phyloP scores from a whole-genome alignment of 2,888 invertebrate genomes.

The Thecocarcelia acutangulata region DNA sequence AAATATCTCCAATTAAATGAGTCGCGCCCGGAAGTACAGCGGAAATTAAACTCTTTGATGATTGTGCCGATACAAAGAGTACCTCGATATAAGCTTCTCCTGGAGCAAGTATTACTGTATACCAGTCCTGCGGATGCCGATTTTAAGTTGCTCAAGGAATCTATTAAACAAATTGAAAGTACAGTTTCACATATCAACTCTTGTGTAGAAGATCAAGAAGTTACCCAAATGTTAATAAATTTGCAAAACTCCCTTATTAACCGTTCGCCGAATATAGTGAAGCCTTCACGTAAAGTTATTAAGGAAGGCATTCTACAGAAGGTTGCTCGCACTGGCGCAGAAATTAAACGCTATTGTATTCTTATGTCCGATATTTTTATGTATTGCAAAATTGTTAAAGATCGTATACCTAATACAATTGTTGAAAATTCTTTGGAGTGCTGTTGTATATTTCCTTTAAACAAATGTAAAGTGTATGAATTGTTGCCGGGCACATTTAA shows the following conservation, averaged over 20 bases:
- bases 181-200: constrained; percentile 88
- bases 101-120: constrained; percentile 86
- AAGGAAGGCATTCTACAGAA: constrained; percentile 86
- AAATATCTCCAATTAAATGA: constrained; percentile 85
- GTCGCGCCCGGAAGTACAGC: constrained; percentile 86
- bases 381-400: constrained; percentile 86
- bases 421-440: constrained; percentile 85
- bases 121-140: constrained; percentile 84
- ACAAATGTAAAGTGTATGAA: constrained; percentile 86
- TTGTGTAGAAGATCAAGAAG: constrained; percentile 88
- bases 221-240: constrained; percentile 86
- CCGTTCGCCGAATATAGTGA: constrained; percentile 85
- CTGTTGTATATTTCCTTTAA: constrained; percentile 86
- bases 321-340: constrained; percentile 82
- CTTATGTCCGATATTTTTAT: constrained; percentile 88
- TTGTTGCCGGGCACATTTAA: constrained; percentile 84
- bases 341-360: constrained; percentile 85
- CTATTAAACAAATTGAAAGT: constrained; percentile 85
- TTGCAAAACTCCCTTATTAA: constrained; percentile 85
- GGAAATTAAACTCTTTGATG: constrained; percentile 87
- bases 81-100: constrained; percentile 88
- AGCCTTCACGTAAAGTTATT: constrained; percentile 85
- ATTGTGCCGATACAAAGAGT: constrained; percentile 91
- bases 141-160: constrained; percentile 83
- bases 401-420: constrained; percentile 81